Conservation (phyloP, 37 sponge, comb jelly and placozoan genomes). For the Agelas oroides region DNA sequence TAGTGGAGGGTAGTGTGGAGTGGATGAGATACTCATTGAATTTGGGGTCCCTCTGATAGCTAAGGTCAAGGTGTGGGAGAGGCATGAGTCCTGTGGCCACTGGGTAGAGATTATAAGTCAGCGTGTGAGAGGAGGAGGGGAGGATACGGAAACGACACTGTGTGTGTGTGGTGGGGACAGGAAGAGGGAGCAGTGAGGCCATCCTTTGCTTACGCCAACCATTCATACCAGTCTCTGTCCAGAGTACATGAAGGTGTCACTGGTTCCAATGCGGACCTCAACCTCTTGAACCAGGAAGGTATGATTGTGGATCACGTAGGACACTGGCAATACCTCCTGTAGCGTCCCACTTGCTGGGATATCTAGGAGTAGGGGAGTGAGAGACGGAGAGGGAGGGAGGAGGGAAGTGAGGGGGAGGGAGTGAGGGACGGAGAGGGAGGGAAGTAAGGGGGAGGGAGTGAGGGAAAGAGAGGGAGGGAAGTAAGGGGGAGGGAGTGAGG, state of each 20-base stretch:
- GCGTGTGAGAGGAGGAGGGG: constrained; percentile 40
- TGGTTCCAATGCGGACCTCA: constrained; percentile 75
- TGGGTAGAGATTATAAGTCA: constrained; percentile 74
- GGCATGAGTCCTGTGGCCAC: constrained; percentile 45
- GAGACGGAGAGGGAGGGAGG: neutral
- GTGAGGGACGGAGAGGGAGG: constrained; percentile 3
- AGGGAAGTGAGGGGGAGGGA: neutral
- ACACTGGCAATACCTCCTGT: constrained; percentile 20
- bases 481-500: neutral
- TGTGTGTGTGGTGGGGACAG: neutral
- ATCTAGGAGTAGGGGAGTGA: constrained; percentile 18
- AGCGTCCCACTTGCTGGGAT: constrained; percentile 51
- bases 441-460: constrained; percentile 12
- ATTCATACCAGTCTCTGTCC: constrained; percentile 77
- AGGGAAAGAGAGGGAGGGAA: constrained; percentile 23
- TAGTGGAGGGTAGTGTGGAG: constrained; percentile 7
- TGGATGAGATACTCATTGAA: neutral
- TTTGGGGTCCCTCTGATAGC: constrained; percentile 20
- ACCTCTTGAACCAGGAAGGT: constrained; percentile 85
- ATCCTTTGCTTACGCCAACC: no score
- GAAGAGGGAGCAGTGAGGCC: no score
- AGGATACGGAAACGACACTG: constrained; percentile 73
- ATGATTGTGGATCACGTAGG: constrained; percentile 74
- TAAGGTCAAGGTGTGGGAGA: constrained; percentile 62
- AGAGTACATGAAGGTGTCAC: constrained; percentile 83